A percentile compares a stretch with the other conserved stretches of the same genome.
These are phyloP conservation scores for Smutsia temminckii DNA, from an alignment of 2,797 vertebrate genomes.

Conservation along the genomic window DNA sequence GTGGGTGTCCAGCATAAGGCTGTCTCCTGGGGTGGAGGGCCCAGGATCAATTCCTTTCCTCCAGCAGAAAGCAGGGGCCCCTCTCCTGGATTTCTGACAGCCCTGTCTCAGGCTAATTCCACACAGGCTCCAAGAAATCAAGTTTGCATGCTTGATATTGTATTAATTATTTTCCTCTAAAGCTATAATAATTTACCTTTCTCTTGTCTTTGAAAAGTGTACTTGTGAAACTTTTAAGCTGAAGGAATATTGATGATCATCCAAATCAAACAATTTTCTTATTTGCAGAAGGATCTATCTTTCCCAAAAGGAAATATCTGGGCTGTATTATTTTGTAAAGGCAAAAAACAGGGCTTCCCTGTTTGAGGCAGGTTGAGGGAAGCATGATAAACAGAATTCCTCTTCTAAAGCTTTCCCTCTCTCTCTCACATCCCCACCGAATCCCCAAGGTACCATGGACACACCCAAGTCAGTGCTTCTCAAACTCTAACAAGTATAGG, in stretches of 20 bases:
- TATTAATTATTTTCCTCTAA: constrained; percentile 58
- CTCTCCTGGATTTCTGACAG: neutral
- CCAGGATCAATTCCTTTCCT: neutral
- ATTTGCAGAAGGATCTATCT: neutral
- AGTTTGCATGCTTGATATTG: neutral
- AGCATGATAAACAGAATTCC: neutral
- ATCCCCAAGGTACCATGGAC: neutral
- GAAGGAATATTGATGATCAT: neutral
- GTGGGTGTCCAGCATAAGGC: neutral
- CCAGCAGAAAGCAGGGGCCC: neutral
- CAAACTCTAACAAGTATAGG: neutral
- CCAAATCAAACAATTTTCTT: neutral
- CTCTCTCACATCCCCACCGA: neutral
- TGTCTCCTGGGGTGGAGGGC: neutral
- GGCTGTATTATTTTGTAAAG: neutral
- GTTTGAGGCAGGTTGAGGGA: neutral
- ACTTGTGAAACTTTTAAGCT: constrained; percentile 16
- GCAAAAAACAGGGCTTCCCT: neutral
- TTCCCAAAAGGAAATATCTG: neutral
- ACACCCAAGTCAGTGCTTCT: neutral
- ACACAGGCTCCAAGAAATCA: neutral
- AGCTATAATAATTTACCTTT: constrained; percentile 35
- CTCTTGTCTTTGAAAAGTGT: neutral
- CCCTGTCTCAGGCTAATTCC: neutral
- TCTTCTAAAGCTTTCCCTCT: neutral